Evolutionary conservation across 2,797 vertebrate species (phyloP), one percentile per base, ranked within the genome.

Genomic region (Morus bassanus): DNA sequence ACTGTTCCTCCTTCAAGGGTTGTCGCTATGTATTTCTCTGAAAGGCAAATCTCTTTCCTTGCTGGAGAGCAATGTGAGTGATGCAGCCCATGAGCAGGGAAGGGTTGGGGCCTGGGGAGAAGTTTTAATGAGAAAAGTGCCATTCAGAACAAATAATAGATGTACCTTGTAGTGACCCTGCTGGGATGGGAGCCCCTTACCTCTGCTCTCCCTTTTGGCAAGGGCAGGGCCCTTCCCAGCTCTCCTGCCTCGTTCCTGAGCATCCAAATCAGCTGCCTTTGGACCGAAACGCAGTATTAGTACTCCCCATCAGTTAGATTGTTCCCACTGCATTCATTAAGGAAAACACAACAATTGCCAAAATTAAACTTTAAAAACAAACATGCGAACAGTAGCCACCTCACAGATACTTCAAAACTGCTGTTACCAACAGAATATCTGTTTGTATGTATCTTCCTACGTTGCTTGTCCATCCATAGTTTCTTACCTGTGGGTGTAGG

Each of bases 361-460:
- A 21, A 16, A 69, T 30, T 10, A 37, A 41, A 41, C 63, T 45
- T 51, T 7, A 33, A 56, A 94, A 35, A 9, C 14, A 35, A 50
- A 33, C 37, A 33, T 21, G 39, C 41, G 41, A 30, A 37, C 13
- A 33, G 11, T 3, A 35, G 35, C 31, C 41, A 6, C 8, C 64
- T 60, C 69, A 27, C 15, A 9, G 17, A 8, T 24, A 11, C 45
- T 37, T 64, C 57, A 28, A 0, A 33, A 25, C 18, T 30, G n/a
- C 30, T 13, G 10, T 39, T 61, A 22, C 48, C 46, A 11, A 8
- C 24, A 30, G 27, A 27, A 7, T 11, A 9, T 35, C 70, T 72
- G 43, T n/a, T 43, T 1, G 1, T 24, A 7, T 24, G 10, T 1
- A 0, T 46, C 24, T 43, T 16, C 56, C 8, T 4, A 2, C 18